Evolutionary conservation across 2,113 vertebrate species (phyloP), one percentile per base, ranked within the genome.

Genomic region (Lota lota): DNA sequence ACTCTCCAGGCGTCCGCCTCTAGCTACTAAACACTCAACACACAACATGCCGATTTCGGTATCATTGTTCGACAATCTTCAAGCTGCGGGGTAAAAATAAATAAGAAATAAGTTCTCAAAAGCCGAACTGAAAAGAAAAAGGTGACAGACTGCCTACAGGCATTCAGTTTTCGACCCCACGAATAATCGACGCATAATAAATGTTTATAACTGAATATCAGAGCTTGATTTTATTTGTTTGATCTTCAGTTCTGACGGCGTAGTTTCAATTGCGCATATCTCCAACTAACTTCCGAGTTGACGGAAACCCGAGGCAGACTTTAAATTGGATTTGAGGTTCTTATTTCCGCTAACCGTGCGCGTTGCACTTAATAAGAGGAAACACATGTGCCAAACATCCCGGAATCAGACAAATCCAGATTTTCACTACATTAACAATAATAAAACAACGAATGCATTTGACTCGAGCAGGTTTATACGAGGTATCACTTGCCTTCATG

Each of bases 361-460:
- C 68, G 24, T 85, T 78, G 75, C 28, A 76, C 64, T 64, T 86
- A 88, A 88, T 90, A 89, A 92, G 77, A 86, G 88, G 88, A 90
- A 90, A 88, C 89, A 89, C 63, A 67, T 91, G 87, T 84, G 79
- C 73, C 75, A 82, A 79, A 83, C 74, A 80, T 76, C 63, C 72
- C 62, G 2, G 73, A 71, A 79, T 28, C 75, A 59, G 67, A 81
- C 80, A 69, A 73, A 73, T 19, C 54, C 70, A 76, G 76, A 79
- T 85, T 87, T 73, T 64, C 66, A 12, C 69, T 70, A 75, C 63
- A 80, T 82, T 76, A 67, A 64, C 53, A 77, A 63, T 70, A 70
- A 73, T 60, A 81, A 76, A 80, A 76, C 74, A 80, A 60, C 24
- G 7, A 68, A 56, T 47, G 66, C 66, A 83, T 86, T 76, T 73